Evolutionary conservation across 2,888 invertebrate genomes (phyloP).

Genomic region (Galerucella pusilla): DNA sequence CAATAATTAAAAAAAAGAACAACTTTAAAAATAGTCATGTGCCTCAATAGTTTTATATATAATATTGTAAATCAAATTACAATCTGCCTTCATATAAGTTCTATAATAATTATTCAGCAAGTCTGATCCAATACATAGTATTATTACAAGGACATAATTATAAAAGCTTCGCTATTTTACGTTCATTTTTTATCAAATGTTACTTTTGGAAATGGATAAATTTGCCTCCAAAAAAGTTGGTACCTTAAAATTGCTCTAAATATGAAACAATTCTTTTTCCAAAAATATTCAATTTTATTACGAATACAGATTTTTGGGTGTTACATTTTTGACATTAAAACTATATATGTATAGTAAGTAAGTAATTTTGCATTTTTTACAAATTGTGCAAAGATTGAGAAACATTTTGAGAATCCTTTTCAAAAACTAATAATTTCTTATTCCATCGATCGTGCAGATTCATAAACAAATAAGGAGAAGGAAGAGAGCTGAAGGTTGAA

Average conservation of each 20-base stretch:
- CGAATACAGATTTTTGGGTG: no score
- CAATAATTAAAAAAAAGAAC: slow-evolving; percentile 44
- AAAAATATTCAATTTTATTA: no score
- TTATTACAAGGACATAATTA: slow-evolving; percentile 5
- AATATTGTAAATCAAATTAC: slow-evolving; percentile 36
- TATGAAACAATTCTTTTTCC: no score
- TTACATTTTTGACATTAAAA: no score
- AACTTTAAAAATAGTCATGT: slow-evolving; percentile 48
- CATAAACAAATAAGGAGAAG: neutral
- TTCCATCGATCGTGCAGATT: no score
- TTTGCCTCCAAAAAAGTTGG: neutral
- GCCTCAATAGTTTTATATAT: slow-evolving; percentile 45
- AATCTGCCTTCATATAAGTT: slow-evolving; percentile 35
- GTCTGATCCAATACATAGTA: slow-evolving; percentile 18
- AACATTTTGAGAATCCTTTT: no score
- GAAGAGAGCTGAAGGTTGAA: neutral
- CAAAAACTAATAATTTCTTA: no score
- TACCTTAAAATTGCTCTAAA: no score
- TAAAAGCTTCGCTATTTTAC: neutral
- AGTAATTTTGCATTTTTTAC: no score
- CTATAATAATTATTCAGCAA: slow-evolving; percentile 24
- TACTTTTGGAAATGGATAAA: neutral
- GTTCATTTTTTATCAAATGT: neutral
- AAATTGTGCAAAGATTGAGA: no score
- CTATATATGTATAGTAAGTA: no score